phyloP scores from a whole-genome alignment of 2,113 vertebrate genomes.

The Asarcornis scutulata region DNA sequence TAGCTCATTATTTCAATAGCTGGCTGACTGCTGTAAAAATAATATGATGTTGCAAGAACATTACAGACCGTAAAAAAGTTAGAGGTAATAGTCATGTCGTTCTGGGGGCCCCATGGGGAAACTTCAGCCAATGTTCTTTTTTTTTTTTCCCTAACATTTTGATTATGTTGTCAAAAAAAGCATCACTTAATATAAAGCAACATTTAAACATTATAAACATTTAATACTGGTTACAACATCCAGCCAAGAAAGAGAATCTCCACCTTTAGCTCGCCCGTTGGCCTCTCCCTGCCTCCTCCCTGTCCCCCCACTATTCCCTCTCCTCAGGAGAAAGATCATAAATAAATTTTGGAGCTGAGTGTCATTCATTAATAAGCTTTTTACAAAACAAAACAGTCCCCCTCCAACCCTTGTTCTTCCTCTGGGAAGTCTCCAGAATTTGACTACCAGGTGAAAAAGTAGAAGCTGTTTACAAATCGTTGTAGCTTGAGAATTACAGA shows the following conservation, averaged over 20 bases:
- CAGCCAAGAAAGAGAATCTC: constrained; percentile 44
- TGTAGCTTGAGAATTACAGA: constrained; percentile 36
- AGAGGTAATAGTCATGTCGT: constrained; percentile 51
- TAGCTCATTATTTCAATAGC: constrained; percentile 51
- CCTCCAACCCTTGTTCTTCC: neutral
- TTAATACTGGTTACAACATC: constrained; percentile 67
- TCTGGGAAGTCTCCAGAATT: constrained; percentile 46
- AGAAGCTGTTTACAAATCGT: constrained; percentile 45
- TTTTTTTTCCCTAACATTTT: neutral
- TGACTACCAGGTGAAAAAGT: constrained; percentile 36
- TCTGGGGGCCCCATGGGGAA: neutral
- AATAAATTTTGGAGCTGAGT: constrained; percentile 46
- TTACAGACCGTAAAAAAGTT: constrained; percentile 46
- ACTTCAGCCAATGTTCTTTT: neutral
- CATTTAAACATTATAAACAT: constrained; percentile 60
- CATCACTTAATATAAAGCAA: constrained; percentile 67
- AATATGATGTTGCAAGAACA: constrained; percentile 55
- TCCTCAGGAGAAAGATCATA: constrained; percentile 25
- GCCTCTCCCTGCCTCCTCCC: neutral
- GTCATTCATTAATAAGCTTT: constrained; percentile 31
- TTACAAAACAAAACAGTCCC: constrained; percentile 1
- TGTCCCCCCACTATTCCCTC: neutral
- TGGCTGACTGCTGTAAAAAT: constrained; percentile 67
- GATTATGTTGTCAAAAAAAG: constrained; percentile 44
- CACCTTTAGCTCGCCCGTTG: neutral